Conservation (phyloP, 2,113 vertebrate species). For the Loxodonta africana region DNA sequence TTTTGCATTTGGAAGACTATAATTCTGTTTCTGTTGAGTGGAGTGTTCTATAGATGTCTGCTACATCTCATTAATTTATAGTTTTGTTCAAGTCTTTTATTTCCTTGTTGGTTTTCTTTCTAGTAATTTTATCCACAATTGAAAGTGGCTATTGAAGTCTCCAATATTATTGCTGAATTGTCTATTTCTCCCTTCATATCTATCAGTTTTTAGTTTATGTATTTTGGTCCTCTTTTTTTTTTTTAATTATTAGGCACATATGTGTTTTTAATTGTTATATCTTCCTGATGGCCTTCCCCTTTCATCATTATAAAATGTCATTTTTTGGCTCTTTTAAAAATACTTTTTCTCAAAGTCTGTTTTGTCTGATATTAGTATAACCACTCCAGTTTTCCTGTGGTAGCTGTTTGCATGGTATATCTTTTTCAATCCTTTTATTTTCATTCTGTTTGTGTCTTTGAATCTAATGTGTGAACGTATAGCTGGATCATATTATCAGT, state of each 20-base stretch:
- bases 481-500: too few species aligned
- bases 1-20: background rate
- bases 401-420: too few species aligned
- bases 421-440: too few species aligned
- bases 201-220: too few species aligned
- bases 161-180: too few species aligned
- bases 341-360: background rate
- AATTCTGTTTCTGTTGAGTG: background rate
- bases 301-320: background rate
- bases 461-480: too few species aligned
- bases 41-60: background rate
- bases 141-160: background rate
- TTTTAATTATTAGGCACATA: background rate
- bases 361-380: background rate
- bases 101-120: background rate
- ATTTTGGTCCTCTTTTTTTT: slow-evolving; percentile 1
- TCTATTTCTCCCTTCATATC: too few species aligned
- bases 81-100: background rate
- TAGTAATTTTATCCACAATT: background rate
- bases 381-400: background rate
- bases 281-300: background rate
- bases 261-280: background rate
- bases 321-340: background rate
- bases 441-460: too few species aligned
- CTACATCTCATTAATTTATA: background rate